phyloP scores from a whole-genome alignment of 2,797 vertebrate genomes.

The Scleropages formosus region DNA sequence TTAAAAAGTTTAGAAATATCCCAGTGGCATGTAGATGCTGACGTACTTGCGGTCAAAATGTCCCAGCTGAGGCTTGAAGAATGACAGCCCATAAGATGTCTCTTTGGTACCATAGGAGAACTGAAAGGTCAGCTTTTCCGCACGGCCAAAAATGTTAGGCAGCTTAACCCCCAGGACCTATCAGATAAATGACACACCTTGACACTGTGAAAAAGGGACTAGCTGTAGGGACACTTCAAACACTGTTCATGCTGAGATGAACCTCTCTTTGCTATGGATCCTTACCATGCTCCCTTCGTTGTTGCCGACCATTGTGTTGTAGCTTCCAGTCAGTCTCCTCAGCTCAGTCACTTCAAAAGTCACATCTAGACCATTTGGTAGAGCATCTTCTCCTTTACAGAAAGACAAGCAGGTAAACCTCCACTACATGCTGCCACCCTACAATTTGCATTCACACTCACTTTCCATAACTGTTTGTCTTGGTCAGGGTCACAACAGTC shows the following conservation, averaged over 20 bases:
- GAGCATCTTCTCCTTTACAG: constrained; percentile 77
- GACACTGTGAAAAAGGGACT: background rate
- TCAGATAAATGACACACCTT: background rate
- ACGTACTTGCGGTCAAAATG: constrained; percentile 90
- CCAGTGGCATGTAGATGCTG: constrained; percentile 7
- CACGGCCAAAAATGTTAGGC: constrained; percentile 87
- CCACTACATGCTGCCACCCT: too few species aligned
- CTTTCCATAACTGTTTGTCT: too few species aligned
- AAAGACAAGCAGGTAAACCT: too few species aligned
- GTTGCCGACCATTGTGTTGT: constrained; percentile 98
- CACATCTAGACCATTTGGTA: constrained; percentile 90
- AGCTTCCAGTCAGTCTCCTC: constrained; percentile 87
- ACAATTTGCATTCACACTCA: too few species aligned
- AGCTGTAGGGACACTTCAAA: too few species aligned
- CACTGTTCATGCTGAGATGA: background rate
- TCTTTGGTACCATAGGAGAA: constrained; percentile 99
- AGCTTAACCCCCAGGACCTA: constrained; percentile 91
- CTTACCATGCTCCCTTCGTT: constrained; percentile 98
- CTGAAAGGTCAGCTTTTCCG: constrained; percentile 94
- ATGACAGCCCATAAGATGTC: constrained; percentile 89
- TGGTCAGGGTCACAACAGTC: too few species aligned
- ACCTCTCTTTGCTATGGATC: background rate
- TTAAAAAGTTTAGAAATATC: background rate
- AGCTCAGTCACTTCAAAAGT: constrained; percentile 91
- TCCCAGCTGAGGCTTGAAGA: constrained; percentile 91